Percentiles rank a stretch among this genome's conserved stretches.
Conservation (phyloP, 2,113 vertebrate species). For the Petroica traversi region DNA sequence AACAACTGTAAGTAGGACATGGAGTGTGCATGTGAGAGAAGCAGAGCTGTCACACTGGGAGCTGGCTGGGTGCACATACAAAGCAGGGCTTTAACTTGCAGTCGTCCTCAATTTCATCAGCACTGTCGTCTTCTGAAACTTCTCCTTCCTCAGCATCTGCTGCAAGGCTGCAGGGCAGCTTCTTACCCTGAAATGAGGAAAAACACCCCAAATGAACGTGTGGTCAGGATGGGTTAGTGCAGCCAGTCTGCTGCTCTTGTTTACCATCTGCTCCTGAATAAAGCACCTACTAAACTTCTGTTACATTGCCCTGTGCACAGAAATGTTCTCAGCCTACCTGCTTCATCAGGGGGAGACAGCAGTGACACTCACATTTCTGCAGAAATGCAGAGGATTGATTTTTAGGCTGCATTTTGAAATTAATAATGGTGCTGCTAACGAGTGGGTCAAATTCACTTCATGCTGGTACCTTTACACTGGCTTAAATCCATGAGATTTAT, state of each 20-base stretch:
- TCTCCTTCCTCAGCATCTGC: constrained; percentile 95
- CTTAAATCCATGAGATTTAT: not conserved
- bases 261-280: not conserved
- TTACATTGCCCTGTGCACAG: not conserved
- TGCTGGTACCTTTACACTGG: not conserved
- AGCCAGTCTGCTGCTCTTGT: not conserved
- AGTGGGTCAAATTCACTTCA: not conserved
- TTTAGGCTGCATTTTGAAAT: not conserved
- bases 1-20: not conserved
- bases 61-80: constrained; percentile 69
- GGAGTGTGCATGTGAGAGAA: not conserved
- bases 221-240: not conserved
- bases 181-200: constrained; percentile 85
- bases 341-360: not conserved
- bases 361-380: not conserved
- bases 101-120: constrained; percentile 96
- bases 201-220: not conserved
- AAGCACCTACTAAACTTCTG: not conserved
- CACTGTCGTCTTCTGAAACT: constrained; percentile 96
- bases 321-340: not conserved
- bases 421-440: not conserved
- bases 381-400: not conserved
- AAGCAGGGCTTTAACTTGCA: constrained; percentile 91
- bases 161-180: constrained; percentile 87
- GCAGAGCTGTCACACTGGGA: not conserved